These are phyloP conservation scores for Asobara japonica DNA, from an alignment of 1,140 invertebrate species.

Conservation along the genomic window DNA sequence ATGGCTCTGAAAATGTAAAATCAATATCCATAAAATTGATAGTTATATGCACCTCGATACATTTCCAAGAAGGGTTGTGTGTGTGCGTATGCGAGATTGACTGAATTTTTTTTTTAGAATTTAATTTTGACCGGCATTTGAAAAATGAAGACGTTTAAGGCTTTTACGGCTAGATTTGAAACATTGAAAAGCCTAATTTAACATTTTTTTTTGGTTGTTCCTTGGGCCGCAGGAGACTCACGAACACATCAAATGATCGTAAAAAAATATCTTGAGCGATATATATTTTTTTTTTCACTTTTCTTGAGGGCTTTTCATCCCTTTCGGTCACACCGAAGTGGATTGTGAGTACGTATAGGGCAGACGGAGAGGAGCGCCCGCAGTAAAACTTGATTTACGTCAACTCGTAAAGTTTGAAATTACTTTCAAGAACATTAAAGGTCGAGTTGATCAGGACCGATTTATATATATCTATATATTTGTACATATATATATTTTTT, in stretches of 20 bases:
- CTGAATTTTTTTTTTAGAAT: no score
- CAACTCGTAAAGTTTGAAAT: constrained; percentile 46
- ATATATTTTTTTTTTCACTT: constrained; percentile 9
- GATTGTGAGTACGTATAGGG: background rate
- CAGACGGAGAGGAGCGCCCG: constrained; percentile 29
- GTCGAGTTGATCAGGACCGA: constrained; percentile 42
- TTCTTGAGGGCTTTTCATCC: background rate
- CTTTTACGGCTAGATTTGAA: no score
- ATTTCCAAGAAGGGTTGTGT: no score
- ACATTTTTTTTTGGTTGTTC: no score
- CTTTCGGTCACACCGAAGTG: background rate
- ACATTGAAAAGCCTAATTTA: no score
- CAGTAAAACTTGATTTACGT: constrained; percentile 53
- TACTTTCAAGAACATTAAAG: constrained; percentile 44
- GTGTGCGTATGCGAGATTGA: no score
- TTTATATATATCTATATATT: constrained; percentile 18
- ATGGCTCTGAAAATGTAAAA: no score
- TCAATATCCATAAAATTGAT: no score
- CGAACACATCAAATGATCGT: constrained; percentile 32
- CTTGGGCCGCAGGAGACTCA: background rate
- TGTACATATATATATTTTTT: constrained; percentile 9
- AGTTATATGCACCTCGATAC: no score
- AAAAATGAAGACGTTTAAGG: no score
- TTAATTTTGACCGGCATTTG: no score
- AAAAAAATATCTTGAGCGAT: constrained; percentile 20